A percentile compares a stretch with the other conserved stretches of the same genome.
phyloP scores from a whole-genome alignment of 1,140 invertebrate genomes.

The Zaprionus ornatus region DNA sequence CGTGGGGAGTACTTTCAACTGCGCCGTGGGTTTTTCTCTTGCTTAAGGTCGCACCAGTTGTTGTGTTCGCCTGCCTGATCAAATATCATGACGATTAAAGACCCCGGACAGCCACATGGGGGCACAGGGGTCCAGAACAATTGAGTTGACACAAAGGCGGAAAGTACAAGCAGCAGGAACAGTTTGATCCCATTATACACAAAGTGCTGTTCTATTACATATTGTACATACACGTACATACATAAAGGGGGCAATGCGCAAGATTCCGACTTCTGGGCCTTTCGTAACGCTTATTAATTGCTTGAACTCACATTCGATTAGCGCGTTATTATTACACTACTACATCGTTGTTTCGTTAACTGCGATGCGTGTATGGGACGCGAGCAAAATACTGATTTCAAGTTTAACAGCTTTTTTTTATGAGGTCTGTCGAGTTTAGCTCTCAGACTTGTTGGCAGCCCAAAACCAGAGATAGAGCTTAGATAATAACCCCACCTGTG shows the following conservation, averaged over 20 bases:
- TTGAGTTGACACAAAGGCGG: constrained; percentile 6
- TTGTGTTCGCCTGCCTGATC: constrained; percentile 11
- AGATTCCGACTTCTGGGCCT: constrained; percentile 31
- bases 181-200: constrained; percentile 3
- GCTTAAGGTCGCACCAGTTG: constrained; percentile 21
- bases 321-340: constrained; percentile 21
- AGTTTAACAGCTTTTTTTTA: constrained; percentile 45
- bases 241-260: not conserved
- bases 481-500: constrained; percentile 25
- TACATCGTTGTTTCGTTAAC: constrained; percentile 22
- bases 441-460: constrained; percentile 53
- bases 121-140: not conserved
- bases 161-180: constrained; percentile 1
- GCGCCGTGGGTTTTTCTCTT: constrained; percentile 35
- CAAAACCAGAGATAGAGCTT: constrained; percentile 28
- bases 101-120: not conserved
- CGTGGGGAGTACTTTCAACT: constrained; percentile 60
- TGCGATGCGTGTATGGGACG: constrained; percentile 13
- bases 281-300: constrained; percentile 53
- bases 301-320: constrained; percentile 48
- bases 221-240: no score
- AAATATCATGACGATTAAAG: constrained; percentile 1
- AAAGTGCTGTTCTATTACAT: not conserved
- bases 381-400: constrained; percentile 31
- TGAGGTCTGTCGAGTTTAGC: constrained; percentile 28